Base-by-base conservation (phyloP, 2,113 vertebrate species). In the Calidris pugnax region DNA sequence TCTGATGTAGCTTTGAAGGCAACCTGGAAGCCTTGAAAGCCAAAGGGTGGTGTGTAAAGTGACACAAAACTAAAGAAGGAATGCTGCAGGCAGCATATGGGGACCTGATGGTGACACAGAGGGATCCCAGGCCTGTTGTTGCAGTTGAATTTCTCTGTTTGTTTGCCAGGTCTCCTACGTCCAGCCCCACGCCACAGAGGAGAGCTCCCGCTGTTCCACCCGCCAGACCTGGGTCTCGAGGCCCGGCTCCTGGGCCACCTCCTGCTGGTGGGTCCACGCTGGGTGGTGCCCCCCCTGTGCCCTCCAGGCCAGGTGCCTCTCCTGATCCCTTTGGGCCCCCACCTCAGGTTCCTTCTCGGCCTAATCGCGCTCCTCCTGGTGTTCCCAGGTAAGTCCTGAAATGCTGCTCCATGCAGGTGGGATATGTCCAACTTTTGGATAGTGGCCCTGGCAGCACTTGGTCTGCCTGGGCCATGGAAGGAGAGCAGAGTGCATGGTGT, bases 261-360 rank as follows among this genome's bases (percentile, higher is more conserved):
- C 98, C 99, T 95, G 98, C 99, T 48, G 98, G 98, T 97, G 99
- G 99, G 32, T 98, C 98, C 97, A 98, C 97, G 7, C 98, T 98
- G 97, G 98, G 98, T 97, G 98, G 96, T 97, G 99, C 98, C n/a
- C 99, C 99, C 75, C 99, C 99, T 56, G 98, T 99, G 89, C 99
- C 99, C 63, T 99, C 99, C 96, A 99, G 99, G 95, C 99, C 99
- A 6, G 99, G 99, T 90, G 98, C 99, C 62, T 99, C 99, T 96
- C 99, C 99, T 53, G 99, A 99, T 95, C 99, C 99, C 39, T 99
- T 99, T 16, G 98, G 99, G 21, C 99, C 99, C 63, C 98, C 99
- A 16, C 99, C 99, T 88, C 98, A 99, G 78, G 99, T 99, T 97
- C 99, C 99, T 94, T 99, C 99, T 90, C 98, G 99, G 91, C 99